These are phyloP conservation scores for Scolopax bukidnonensis DNA, from an alignment of 2,797 vertebrate genomes.

Conservation along the genomic window DNA sequence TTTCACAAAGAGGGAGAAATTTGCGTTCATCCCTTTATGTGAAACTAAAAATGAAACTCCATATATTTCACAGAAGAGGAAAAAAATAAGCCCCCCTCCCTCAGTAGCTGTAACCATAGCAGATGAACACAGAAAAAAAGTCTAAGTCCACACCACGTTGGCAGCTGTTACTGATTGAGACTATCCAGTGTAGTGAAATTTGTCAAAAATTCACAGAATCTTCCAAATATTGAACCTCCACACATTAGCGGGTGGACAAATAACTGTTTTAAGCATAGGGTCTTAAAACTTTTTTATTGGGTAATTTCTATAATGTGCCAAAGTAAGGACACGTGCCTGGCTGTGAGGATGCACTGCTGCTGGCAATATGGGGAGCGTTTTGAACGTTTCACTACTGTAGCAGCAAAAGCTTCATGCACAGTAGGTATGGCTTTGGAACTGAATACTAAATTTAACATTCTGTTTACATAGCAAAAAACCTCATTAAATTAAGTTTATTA, in stretches of 20 bases:
- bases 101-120: neutral
- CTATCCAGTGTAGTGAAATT: neutral
- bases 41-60: neutral
- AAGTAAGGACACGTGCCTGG: fast-evolving
- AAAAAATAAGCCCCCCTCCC: neutral
- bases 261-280: fast-evolving
- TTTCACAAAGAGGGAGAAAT: neutral
- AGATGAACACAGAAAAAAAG: neutral
- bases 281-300: neutral
- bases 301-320: neutral
- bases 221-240: neutral
- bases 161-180: neutral
- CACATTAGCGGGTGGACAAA: neutral
- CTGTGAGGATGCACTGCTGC: neutral
- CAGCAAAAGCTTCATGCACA: neutral
- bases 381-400: neutral
- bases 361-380: fast-evolving
- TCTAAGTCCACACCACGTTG: neutral
- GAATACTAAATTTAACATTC: neutral
- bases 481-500: slow-evolving; percentile 51
- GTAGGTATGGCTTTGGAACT: neutral
- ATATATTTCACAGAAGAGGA: neutral
- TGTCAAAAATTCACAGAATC: neutral
- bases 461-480: neutral
- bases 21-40: neutral